Evolutionary conservation across 2,888 invertebrate genomes (phyloP), one percentile per base, ranked within the genome.

Genomic region (Nineta flava): DNA sequence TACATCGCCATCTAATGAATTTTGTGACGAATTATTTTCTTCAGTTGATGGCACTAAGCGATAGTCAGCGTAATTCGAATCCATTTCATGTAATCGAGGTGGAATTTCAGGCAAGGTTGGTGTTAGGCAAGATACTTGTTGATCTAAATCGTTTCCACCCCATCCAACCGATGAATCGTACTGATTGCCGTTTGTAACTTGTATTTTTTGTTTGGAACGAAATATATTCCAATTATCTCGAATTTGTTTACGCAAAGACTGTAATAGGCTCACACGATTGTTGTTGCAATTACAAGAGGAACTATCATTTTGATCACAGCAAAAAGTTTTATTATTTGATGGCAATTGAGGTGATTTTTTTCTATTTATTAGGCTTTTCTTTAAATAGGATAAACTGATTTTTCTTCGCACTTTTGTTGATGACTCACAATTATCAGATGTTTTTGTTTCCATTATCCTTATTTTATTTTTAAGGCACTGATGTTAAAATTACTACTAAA

Each of bases 321-420:
- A 21, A 41, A 17, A 38, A 19, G 19, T 19, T 13, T n/a, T 17
- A 13, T 26, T 19, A 15, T n/a, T 26, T 21, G 10, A 10, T 41
- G 19, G 7, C 6, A 13, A 12, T 26, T 48, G 34, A n/a, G 13
- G 19, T n/a, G 32, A 48, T 40, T 48, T 48, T 21, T 41, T 48
- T 41, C 41, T 48, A 17, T 13, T 48, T 19, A 48, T 41, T 40
- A 48, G 48, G 7, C 40, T 40, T 40, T 48, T 48, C 41, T 41
- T 48, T 6, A 48, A 34, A 17, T 48, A 48, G 13, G 48, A 13
- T 40, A 48, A 40, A 19, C 48, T 48, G 3, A 48, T 34, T 21
- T 38, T 48, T 47, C 35, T 16, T 15, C 38, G 38, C 2, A 38
- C 38, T 38, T 12, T 38, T 13, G 38, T 38, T n/a, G 38, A 38